A percentile compares a stretch with the other conserved stretches of the same genome.
phyloP scores from a whole-genome alignment of 35 echinoderm and acorn worm genomes.

The Hemicentrotus pulcherrimus region DNA sequence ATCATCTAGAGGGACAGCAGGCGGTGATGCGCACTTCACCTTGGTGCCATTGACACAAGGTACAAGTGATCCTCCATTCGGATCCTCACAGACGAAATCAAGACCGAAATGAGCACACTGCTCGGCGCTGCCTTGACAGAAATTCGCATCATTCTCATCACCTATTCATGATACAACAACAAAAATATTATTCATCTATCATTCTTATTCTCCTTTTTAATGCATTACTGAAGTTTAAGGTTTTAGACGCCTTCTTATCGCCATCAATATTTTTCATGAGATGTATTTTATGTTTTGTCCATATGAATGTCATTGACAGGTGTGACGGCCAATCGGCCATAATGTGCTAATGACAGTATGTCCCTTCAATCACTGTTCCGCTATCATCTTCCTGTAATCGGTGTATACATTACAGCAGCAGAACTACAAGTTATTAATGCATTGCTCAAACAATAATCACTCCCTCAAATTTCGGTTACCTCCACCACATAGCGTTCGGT shows the following conservation, averaged over 20 bases:
- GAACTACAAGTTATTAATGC: no score
- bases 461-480: no score
- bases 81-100: constrained; percentile 64
- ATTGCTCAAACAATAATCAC: no score
- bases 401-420: no score
- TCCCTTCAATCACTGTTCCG: no score
- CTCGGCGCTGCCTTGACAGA: constrained; percentile 46
- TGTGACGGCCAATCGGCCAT: no score
- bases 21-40: constrained; percentile 63
- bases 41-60: constrained; percentile 59
- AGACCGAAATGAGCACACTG: constrained; percentile 60
- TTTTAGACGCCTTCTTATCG: not conserved
- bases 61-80: constrained; percentile 34
- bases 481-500: no score
- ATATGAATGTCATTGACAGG: not conserved
- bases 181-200: not conserved
- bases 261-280: not conserved
- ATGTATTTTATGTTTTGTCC: not conserved
- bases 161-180: constrained; percentile 45
- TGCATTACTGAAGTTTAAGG: not conserved
- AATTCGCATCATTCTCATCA: constrained; percentile 57
- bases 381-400: no score
- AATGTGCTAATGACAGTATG: no score
- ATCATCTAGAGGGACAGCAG: constrained; percentile 22
- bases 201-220: not conserved